Evolutionary conservation across 2,113 vertebrate genomes (phyloP).

Genomic region (Neotoma lepida): DNA sequence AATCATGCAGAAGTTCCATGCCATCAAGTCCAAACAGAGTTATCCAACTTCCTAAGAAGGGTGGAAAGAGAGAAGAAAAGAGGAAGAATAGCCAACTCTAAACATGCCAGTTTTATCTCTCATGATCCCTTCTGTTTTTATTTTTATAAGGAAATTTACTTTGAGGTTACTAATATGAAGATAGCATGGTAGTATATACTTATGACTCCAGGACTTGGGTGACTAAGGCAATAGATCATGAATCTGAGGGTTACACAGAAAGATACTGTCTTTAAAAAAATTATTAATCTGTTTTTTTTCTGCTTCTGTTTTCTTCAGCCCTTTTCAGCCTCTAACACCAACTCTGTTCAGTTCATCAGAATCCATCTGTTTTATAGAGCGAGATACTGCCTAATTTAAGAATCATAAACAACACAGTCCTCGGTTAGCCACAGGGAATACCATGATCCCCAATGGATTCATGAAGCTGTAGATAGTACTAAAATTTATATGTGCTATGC

Average conservation of each 20-base stretch:
- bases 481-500: not conserved
- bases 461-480: not conserved
- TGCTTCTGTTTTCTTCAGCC: not conserved
- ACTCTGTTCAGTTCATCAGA: not conserved
- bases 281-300: not conserved
- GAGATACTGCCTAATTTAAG: not conserved
- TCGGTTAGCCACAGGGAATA: not conserved
- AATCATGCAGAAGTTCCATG: not conserved
- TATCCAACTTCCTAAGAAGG: not conserved
- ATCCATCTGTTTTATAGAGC: not conserved
- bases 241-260: not conserved
- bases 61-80: not conserved
- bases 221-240: not conserved
- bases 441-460: not conserved
- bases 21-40: not conserved
- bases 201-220: not conserved
- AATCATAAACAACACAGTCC: not conserved
- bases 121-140: not conserved
- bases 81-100: not conserved
- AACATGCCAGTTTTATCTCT: not conserved
- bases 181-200: not conserved
- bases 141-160: not conserved
- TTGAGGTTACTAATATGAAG: not conserved
- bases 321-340: not conserved
- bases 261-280: not conserved